phyloP scores from a whole-genome alignment of 2,888 invertebrate species.

The Drymonia ruficornis region DNA sequence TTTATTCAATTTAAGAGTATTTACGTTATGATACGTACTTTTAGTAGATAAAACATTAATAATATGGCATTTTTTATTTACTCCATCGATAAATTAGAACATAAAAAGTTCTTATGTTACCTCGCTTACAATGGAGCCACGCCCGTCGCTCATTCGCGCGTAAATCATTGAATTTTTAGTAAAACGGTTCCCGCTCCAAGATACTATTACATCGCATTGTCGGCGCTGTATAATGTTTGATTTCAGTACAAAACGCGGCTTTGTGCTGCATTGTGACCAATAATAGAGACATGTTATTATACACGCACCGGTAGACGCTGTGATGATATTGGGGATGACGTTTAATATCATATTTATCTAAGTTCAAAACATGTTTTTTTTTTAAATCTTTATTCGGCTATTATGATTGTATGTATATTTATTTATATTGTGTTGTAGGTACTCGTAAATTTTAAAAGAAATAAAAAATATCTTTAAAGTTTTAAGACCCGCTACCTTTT shows the following conservation, averaged over 20 bases:
- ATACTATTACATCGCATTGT: constrained; percentile 54
- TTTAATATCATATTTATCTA: constrained; percentile 16
- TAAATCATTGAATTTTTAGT: constrained; percentile 66
- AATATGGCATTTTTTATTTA: no score
- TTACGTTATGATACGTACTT: no score
- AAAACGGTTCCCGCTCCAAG: constrained; percentile 53
- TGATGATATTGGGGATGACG: constrained; percentile 25
- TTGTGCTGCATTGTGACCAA: constrained; percentile 10
- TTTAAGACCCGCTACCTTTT: neutral
- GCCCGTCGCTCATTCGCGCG: constrained; percentile 44
- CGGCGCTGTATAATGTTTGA: constrained; percentile 58
- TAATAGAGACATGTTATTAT: constrained; percentile 33
- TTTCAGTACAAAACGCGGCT: constrained; percentile 49
- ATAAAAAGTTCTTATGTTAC: neutral
- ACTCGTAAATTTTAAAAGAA: no score
- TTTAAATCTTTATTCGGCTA: neutral
- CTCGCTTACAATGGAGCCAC: constrained; percentile 39
- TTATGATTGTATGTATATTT: no score
- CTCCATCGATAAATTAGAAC: no score
- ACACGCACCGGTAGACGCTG: constrained; percentile 20
- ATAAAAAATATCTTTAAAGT: neutral
- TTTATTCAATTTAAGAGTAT: no score
- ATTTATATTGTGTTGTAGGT: no score
- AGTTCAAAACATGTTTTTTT: neutral
- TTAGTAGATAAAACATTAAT: no score